These are phyloP conservation scores for Gymnoscelis rufifasciata DNA, from an alignment of 2,888 invertebrate species.

Conservation along the genomic window DNA sequence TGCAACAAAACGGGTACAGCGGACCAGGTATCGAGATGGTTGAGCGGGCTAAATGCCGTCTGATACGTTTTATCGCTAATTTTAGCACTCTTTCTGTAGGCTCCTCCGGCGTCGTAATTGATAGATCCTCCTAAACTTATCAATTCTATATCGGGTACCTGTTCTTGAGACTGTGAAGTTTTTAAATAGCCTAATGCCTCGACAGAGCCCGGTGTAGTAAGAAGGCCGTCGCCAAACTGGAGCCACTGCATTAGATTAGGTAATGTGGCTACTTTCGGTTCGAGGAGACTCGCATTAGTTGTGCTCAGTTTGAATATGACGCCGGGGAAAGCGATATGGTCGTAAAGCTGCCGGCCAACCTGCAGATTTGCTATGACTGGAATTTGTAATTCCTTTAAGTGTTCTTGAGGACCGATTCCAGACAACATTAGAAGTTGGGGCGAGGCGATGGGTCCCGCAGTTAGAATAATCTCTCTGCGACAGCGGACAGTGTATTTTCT, in stretches of 20 bases:
- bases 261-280: slow-evolving; percentile 62
- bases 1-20: slow-evolving; percentile 85
- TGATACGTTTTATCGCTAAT: slow-evolving; percentile 78
- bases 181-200: slow-evolving; percentile 83
- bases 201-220: slow-evolving; percentile 81
- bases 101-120: slow-evolving; percentile 78
- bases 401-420: slow-evolving; percentile 81
- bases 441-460: slow-evolving; percentile 92
- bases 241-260: slow-evolving; percentile 66
- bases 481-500: slow-evolving; percentile 77
- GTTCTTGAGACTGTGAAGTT: slow-evolving; percentile 74
- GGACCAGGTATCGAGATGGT: slow-evolving; percentile 79
- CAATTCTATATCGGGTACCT: slow-evolving; percentile 83
- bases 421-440: slow-evolving; percentile 96
- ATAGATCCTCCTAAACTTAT: slow-evolving; percentile 82
- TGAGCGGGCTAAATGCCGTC: slow-evolving; percentile 76
- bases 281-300: slow-evolving; percentile 62
- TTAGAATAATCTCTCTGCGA: slow-evolving; percentile 88
- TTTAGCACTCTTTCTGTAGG: slow-evolving; percentile 75
- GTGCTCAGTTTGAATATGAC: slow-evolving; percentile 65
- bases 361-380: slow-evolving; percentile 81
- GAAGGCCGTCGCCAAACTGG: slow-evolving; percentile 74
- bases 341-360: slow-evolving; percentile 83
- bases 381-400: slow-evolving; percentile 77
- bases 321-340: slow-evolving; percentile 79